phyloP scores from a whole-genome alignment of 1,140 invertebrate species.

The Nasonia longicornis region DNA sequence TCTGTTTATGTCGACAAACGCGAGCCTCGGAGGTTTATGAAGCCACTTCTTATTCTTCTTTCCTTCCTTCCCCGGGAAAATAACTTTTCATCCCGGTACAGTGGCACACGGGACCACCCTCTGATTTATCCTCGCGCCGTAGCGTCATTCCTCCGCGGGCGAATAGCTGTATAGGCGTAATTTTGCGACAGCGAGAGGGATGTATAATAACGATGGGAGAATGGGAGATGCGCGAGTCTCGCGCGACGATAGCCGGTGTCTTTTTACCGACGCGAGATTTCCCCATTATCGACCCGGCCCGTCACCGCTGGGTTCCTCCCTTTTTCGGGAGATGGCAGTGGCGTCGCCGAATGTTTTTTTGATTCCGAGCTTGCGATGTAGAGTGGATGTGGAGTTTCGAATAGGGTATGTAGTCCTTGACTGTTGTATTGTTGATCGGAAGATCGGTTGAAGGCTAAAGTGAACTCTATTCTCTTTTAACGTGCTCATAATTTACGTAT shows the following conservation, averaged over 20 bases:
- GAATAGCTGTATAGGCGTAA: background rate
- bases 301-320: conserved; percentile 9
- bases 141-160: background rate
- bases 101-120: conserved; percentile 39
- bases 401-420: too few relatives aligned
- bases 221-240: background rate
- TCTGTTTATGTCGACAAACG: conserved; percentile 51
- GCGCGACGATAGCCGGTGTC: background rate
- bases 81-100: conserved; percentile 55
- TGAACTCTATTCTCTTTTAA: too few relatives aligned
- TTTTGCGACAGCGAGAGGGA: background rate
- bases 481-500: too few relatives aligned
- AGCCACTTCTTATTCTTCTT: conserved; percentile 46
- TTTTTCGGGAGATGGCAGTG: conserved; percentile 42
- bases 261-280: conserved; percentile 46
- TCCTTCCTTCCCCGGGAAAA: conserved; percentile 44
- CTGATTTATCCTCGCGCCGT: conserved; percentile 47
- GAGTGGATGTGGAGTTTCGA: too few relatives aligned
- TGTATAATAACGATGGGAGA: background rate
- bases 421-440: too few relatives aligned
- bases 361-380: background rate
- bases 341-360: conserved; percentile 39
- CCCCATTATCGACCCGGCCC: conserved; percentile 42
- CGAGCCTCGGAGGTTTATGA: conserved; percentile 52
- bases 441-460: too few relatives aligned